Evolutionary conservation across 2,113 vertebrate species (phyloP).

Genomic region (Gnathonemus echidnorhynchus): DNA sequence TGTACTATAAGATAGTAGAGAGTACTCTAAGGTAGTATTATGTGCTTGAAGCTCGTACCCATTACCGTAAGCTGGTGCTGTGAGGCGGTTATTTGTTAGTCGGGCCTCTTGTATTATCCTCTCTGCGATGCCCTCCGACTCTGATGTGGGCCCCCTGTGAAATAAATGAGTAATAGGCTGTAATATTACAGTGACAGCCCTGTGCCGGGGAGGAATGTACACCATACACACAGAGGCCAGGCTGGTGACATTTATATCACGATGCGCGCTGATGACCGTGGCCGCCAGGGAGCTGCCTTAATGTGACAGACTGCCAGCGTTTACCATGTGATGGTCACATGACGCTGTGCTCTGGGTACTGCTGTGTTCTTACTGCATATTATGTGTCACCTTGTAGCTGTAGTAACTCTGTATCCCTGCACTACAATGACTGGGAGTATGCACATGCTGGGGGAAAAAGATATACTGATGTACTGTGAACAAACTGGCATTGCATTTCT

Average conservation of each 20-base stretch:
- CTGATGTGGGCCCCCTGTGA: neutral
- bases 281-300: neutral
- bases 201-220: neutral
- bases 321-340: neutral
- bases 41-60: neutral
- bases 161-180: constrained; percentile 8
- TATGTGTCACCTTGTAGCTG: neutral
- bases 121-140: neutral
- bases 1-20: neutral
- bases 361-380: neutral
- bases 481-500: neutral
- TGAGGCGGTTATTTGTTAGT: neutral
- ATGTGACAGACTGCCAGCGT: neutral
- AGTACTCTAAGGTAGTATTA: neutral
- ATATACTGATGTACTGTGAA: neutral
- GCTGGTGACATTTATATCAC: neutral
- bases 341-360: neutral
- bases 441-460: neutral
- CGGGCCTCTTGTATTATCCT: neutral
- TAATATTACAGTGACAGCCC: constrained; percentile 3
- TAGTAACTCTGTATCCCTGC: neutral
- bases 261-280: neutral
- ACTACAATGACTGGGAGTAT: neutral
- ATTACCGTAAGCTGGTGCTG: neutral
- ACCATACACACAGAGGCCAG: neutral